A percentile compares a stretch with the other conserved stretches of the same genome.
phyloP scores from a whole-genome alignment of 2,888 invertebrate species.

The Octodonta nipae region DNA sequence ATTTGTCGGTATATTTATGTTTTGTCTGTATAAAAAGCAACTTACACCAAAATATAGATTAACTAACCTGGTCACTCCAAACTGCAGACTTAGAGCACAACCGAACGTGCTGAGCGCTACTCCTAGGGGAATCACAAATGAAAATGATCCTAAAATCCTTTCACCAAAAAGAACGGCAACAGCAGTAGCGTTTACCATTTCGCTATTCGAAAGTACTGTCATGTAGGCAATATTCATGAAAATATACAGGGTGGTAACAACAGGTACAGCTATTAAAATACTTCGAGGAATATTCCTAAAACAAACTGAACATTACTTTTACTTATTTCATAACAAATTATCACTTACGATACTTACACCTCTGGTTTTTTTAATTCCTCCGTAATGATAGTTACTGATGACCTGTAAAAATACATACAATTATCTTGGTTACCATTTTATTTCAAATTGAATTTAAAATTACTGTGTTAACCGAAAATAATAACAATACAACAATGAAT shows the following conservation, averaged over 20 bases:
- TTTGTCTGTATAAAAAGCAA: no score
- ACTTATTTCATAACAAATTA: no score
- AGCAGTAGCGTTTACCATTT: constrained; percentile 60
- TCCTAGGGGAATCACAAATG: constrained; percentile 59
- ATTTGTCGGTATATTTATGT: no score
- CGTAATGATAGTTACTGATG: constrained; percentile 58
- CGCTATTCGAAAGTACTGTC: constrained; percentile 58
- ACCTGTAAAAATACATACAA: constrained; percentile 33
- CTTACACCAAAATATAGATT: no score
- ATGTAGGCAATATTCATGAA: constrained; percentile 80
- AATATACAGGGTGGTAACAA: constrained; percentile 67
- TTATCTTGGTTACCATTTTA: no score
- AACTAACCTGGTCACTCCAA: constrained; percentile 62
- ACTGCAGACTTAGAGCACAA: constrained; percentile 64
- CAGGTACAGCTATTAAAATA: constrained; percentile 67
- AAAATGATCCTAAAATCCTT: constrained; percentile 49
- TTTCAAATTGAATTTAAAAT: no score
- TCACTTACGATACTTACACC: constrained; percentile 36
- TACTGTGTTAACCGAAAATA: no score
- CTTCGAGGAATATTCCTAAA: constrained; percentile 66
- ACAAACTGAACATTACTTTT: no score
- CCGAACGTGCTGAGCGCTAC: constrained; percentile 68
- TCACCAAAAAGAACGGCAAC: constrained; percentile 68
- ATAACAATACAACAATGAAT: no score
- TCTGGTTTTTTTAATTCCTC: constrained; percentile 63